Evolutionary conservation across 2,797 vertebrate species (phyloP).

Genomic region (Artibeus jamaicensis): DNA sequence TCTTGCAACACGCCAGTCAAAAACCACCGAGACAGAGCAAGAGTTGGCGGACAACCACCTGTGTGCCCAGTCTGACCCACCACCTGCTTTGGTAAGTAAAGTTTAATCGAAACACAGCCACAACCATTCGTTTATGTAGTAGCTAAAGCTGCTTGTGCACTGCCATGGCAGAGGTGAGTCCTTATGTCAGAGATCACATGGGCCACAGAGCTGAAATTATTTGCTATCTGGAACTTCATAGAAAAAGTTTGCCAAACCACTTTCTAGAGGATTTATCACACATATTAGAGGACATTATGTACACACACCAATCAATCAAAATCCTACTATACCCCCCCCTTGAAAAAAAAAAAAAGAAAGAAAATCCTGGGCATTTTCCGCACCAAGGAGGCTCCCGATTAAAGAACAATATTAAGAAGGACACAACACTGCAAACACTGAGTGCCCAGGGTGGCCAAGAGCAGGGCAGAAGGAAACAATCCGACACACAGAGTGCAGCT

Average conservation of each 20-base stretch:
- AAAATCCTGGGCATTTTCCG: background rate
- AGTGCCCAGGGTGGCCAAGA: background rate
- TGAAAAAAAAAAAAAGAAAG: background rate
- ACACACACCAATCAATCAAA: background rate
- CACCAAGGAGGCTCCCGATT: background rate
- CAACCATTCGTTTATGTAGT: background rate
- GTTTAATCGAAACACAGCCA: constrained; percentile 38
- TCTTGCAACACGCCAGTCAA: background rate
- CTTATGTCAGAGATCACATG: background rate
- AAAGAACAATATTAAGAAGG: background rate
- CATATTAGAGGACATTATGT: background rate
- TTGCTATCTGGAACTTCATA: background rate
- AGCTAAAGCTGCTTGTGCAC: background rate
- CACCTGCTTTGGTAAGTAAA: constrained; percentile 33
- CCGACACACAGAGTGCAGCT: background rate
- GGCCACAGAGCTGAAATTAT: background rate
- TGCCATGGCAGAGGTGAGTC: background rate
- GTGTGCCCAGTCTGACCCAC: background rate
- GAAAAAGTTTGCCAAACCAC: background rate
- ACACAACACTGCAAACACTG: background rate
- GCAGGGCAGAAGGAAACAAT: background rate
- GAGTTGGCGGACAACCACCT: background rate
- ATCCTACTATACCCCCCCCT: background rate
- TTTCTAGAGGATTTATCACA: background rate
- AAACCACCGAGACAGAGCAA: background rate